phyloP scores from a whole-genome alignment of 2,888 invertebrate genomes.

The Melitaea athalia region DNA sequence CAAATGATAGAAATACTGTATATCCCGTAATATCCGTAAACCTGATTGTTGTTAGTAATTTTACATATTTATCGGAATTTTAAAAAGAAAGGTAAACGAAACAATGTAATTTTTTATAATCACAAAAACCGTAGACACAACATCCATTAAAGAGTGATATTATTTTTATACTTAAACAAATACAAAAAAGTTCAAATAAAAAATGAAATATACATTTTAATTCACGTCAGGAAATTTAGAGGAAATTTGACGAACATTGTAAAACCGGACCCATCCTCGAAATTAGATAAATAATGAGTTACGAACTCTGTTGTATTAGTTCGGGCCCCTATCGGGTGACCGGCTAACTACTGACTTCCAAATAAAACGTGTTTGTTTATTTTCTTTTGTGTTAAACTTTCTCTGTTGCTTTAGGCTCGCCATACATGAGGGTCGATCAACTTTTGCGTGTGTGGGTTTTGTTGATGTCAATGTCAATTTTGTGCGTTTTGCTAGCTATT shows the following conservation, averaged over 20 bases:
- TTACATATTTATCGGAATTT: too few species aligned
- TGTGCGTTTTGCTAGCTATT: not conserved
- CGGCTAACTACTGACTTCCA: conserved; percentile 59
- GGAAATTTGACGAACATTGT: conserved; percentile 1
- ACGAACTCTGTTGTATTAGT: conserved; percentile 60
- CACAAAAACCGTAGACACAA: too few species aligned
- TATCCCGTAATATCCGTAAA: too few species aligned
- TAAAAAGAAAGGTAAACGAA: too few species aligned
- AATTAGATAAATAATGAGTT: conserved; percentile 43
- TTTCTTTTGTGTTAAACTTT: conserved; percentile 64
- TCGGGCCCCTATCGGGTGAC: conserved; percentile 56
- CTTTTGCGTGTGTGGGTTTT: conserved; percentile 2
- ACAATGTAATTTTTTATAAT: too few species aligned
- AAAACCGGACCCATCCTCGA: conserved; percentile 14
- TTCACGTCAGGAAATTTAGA: not conserved
- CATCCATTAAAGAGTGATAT: too few species aligned
- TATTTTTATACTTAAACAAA: too few species aligned
- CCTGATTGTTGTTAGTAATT: too few species aligned
- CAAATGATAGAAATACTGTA: too few species aligned
- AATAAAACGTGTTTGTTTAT: conserved; percentile 57
- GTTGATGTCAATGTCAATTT: not conserved
- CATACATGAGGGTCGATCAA: conserved; percentile 30
- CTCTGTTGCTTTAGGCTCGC: conserved; percentile 43
- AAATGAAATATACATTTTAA: too few species aligned
- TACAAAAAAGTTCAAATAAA: too few species aligned